Conservation (phyloP, 1,140 invertebrate genomes). For the Plodia interpunctella region DNA sequence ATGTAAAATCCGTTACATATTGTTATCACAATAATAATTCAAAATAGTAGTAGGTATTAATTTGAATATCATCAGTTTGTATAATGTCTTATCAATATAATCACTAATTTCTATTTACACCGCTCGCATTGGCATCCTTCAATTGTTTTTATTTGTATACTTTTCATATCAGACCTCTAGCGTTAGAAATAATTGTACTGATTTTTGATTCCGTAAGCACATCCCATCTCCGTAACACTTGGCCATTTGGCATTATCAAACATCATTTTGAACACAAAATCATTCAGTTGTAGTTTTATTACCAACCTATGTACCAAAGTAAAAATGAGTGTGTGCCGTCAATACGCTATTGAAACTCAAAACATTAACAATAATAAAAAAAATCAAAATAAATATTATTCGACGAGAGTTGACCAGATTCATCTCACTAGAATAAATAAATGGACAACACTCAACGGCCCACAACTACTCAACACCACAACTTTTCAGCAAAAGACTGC, state of each 20-base stretch:
- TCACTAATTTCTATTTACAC: no score
- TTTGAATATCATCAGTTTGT: no score
- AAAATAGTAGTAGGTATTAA: no score
- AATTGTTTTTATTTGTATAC: no score
- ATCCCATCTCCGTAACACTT: background rate
- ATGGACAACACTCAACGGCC: no score
- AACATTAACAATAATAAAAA: background rate
- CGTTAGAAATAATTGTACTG: background rate
- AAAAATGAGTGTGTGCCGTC: background rate
- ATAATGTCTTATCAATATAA: no score
- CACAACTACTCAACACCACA: no score
- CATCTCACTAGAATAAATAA: conserved; percentile 1
- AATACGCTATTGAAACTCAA: background rate
- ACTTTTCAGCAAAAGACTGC: no score
- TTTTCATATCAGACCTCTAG: no score
- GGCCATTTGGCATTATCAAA: background rate
- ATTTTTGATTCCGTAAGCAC: background rate
- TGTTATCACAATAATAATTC: no score
- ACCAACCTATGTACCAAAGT: background rate
- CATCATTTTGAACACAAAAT: background rate
- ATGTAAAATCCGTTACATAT: no score
- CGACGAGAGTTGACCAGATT: conserved; percentile 16
- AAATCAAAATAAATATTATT: background rate
- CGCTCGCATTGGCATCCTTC: no score
- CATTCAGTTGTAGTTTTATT: background rate